A percentile compares a stretch with the other conserved stretches of the same genome.
Evolutionary conservation across 2,888 invertebrate species (phyloP).

Genomic region (Philopedon plagiatum): DNA sequence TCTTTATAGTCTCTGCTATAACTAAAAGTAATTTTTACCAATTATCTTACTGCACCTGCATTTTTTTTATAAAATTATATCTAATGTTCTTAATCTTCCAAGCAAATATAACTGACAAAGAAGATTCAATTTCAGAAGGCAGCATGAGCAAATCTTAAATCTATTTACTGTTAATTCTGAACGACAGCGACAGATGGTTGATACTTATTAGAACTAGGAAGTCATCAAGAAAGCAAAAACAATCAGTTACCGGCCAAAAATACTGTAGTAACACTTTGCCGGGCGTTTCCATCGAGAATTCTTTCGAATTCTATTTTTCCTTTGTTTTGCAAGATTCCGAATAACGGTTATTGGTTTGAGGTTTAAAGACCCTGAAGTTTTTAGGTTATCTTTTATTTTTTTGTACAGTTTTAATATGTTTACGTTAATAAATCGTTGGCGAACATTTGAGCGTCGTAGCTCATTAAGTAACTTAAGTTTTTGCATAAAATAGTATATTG

Average conservation of each 20-base stretch:
- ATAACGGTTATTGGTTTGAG: too few species aligned
- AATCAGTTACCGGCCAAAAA: conserved; percentile 34
- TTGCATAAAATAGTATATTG: too few species aligned
- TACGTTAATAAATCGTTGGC: too few species aligned
- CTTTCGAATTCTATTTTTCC: neutral
- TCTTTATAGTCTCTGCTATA: too few species aligned
- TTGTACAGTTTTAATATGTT: conserved; percentile 4
- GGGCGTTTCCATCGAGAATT: conserved; percentile 1
- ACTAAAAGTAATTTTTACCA: too few species aligned
- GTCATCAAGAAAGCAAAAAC: conserved; percentile 38
- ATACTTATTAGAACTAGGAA: conserved; percentile 44
- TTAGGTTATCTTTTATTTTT: neutral
- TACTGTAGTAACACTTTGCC: conserved; percentile 25
- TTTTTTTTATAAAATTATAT: too few species aligned
- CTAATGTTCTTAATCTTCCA: too few species aligned
- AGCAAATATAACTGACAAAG: too few species aligned
- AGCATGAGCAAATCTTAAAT: conserved; percentile 16
- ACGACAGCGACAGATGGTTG: conserved; percentile 41
- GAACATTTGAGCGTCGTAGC: too few species aligned
- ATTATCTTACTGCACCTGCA: too few species aligned
- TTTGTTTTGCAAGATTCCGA: neutral
- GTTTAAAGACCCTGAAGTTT: too few species aligned
- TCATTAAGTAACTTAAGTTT: too few species aligned
- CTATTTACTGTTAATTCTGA: conserved; percentile 37
- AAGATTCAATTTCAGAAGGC: conserved; percentile 12